Percentiles rank a stretch among this genome's conserved stretches.
Evolutionary conservation across 2,888 invertebrate genomes (phyloP).

Genomic region (Panzeria rudis): DNA sequence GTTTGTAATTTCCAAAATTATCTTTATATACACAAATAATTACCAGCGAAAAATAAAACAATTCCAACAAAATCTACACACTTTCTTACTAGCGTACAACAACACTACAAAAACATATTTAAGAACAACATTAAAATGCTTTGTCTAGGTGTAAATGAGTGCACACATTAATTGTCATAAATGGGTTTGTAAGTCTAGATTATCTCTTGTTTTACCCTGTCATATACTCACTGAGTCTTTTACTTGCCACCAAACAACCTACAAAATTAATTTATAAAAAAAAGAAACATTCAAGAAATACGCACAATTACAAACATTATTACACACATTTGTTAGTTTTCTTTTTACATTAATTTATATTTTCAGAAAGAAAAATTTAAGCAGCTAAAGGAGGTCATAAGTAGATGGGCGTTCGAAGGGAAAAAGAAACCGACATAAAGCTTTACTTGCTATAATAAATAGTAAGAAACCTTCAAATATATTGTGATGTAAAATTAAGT

Average conservation of each 20-base stretch:
- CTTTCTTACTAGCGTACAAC: background rate
- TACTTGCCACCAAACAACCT: conserved; percentile 3
- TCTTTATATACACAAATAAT: conserved; percentile 58
- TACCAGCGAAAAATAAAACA: conserved; percentile 29
- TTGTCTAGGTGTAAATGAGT: conserved; percentile 69
- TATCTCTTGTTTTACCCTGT: conserved; percentile 36
- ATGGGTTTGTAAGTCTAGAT: conserved; percentile 68
- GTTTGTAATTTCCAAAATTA: conserved; percentile 36
- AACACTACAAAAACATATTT: background rate
- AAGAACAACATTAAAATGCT: conserved; percentile 37
- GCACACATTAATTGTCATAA: conserved; percentile 67
- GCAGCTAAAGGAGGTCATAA: background rate
- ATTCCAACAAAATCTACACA: conserved; percentile 7
- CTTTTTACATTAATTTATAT: conserved; percentile 13
- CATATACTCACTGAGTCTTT: background rate
- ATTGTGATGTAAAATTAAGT: background rate
- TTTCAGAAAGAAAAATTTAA: conserved; percentile 15
- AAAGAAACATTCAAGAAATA: background rate
- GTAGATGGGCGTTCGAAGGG: background rate
- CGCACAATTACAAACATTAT: conserved; percentile 6
- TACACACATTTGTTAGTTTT: conserved; percentile 20
- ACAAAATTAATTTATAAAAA: conserved; percentile 1
- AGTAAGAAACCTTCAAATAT: background rate
- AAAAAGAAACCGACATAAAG: background rate
- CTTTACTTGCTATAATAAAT: conserved; percentile 1